Evolutionary conservation across 2,113 vertebrate genomes (phyloP), one percentile per base, ranked within the genome.

Genomic region (Sinocyclocheilus rhinocerous): DNA sequence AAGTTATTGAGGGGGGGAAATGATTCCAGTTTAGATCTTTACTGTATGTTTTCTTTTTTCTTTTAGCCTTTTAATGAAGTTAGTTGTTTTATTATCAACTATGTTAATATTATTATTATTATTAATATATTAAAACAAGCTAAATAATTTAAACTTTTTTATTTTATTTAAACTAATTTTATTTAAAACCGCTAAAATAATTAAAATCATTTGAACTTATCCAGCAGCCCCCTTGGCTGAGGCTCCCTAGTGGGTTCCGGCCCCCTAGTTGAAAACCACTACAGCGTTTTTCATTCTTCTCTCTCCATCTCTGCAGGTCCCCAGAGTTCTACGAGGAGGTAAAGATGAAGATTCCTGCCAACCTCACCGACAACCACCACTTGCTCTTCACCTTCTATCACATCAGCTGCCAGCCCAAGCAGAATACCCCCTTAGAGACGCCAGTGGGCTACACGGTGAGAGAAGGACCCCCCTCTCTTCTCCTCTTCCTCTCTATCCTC

Each of bases 271-370:
- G 63, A 67, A 15, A 67, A 20, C 2, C 15, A 11, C 36, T 12
- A n/a, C 36, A 69, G 4, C 24, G 16, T 22, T 63, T 18, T 48
- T 69, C 26, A 59, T 11, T 90, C 67, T 87, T 42, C 13, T 61
- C 52, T 22, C 5, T 65, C 29, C 9, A 9, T 76, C 75, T 79
- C 72, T 0, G 10, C 90, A 98, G 97, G 91, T 97, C 95, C 85
- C 97, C 97, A 0, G 96, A 97, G 89, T 98, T 97, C 90, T 97
- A 97, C 1, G 97, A 98, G 85, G 97, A 98, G 90, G 95, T 96
- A 67, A 98, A 98, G 89, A 94, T 98, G 92, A 96, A 94, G 90
- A 96, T 97, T 81, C 97, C 97, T 0, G 95, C 96, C 83, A 97
- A 97, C 20, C 93, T 98, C 86, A 97, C 96, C 0, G 97, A 97